Conservation (phyloP, 2,797 vertebrate species). For the Sebastes trivittatus region DNA sequence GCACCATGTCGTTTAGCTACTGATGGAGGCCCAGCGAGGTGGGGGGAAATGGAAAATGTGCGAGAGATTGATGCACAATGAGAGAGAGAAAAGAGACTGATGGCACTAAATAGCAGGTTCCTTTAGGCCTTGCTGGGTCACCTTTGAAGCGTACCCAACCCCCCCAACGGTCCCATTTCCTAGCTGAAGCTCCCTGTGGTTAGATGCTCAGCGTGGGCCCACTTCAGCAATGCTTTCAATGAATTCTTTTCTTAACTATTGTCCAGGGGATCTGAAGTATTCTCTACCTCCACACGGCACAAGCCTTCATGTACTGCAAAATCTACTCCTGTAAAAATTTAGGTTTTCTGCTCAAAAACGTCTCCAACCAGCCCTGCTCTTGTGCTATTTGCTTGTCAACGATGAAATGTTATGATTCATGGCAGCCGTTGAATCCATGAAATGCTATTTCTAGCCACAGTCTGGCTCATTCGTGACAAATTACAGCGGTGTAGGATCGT, state of each 20-base stretch:
- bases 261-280: slow-evolving; percentile 25
- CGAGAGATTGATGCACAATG: slow-evolving; percentile 14
- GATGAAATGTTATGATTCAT: slow-evolving; percentile 52
- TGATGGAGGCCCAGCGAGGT: slow-evolving; percentile 18
- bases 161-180: slow-evolving; percentile 32
- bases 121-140: slow-evolving; percentile 47
- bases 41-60: slow-evolving; percentile 15
- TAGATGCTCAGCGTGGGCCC: slow-evolving; percentile 25
- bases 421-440: slow-evolving; percentile 28
- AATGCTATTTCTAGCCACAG: slow-evolving; percentile 27
- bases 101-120: slow-evolving; percentile 29
- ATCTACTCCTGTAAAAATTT: background rate
- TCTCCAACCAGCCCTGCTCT: background rate
- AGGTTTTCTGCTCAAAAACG: slow-evolving; percentile 3
- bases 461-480: slow-evolving; percentile 43
- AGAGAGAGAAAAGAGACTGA: slow-evolving; percentile 2
- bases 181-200: slow-evolving; percentile 34
- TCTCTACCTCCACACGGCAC: background rate
- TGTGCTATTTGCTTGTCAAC: slow-evolving; percentile 38
- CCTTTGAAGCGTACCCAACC: slow-evolving; percentile 39
- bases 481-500: slow-evolving; percentile 14
- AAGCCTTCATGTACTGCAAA: slow-evolving; percentile 3
- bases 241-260: slow-evolving; percentile 24
- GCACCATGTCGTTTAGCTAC: slow-evolving; percentile 16
- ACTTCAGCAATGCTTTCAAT: slow-evolving; percentile 36